A percentile compares a stretch with the other conserved stretches of the same genome.
These are phyloP conservation scores for Melipona beecheii DNA, from an alignment of 2,888 invertebrate species.

Conservation along the genomic window DNA sequence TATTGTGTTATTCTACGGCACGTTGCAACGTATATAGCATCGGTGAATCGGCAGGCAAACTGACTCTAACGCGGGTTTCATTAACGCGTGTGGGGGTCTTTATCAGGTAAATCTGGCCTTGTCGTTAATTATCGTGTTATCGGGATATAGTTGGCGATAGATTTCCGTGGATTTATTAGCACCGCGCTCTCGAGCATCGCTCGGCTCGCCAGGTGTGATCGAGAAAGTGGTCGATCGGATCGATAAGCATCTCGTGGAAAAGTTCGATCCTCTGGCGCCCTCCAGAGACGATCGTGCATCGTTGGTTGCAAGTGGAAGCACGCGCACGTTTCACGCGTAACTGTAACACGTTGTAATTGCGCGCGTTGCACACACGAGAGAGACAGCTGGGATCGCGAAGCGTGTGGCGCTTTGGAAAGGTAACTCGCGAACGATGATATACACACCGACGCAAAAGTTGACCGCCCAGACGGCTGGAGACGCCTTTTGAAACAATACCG, in stretches of 20 bases:
- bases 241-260: slow-evolving; percentile 68
- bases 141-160: slow-evolving; percentile 57
- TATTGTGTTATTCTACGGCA: no score
- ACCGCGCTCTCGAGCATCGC: slow-evolving; percentile 49
- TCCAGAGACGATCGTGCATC: slow-evolving; percentile 23
- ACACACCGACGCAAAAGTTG: slow-evolving; percentile 64
- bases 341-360: not conserved
- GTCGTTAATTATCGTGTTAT: slow-evolving; percentile 54
- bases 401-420: slow-evolving; percentile 59
- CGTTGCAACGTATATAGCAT: no score
- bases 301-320: slow-evolving; percentile 29
- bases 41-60: no score
- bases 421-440: slow-evolving; percentile 67
- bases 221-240: slow-evolving; percentile 70
- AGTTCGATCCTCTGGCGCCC: slow-evolving; percentile 71
- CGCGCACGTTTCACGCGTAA: slow-evolving; percentile 55
- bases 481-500: slow-evolving; percentile 67
- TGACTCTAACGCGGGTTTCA: no score
- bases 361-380: not conserved
- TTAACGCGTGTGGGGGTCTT: no score
- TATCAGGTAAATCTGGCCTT: slow-evolving; percentile 10
- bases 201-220: slow-evolving; percentile 69
- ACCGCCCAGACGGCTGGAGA: slow-evolving; percentile 61
- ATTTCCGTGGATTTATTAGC: slow-evolving; percentile 56
- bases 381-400: slow-evolving; percentile 45